These are phyloP conservation scores for Bombus waltoni DNA, from an alignment of 1,140 invertebrate genomes.

Conservation along the genomic window DNA sequence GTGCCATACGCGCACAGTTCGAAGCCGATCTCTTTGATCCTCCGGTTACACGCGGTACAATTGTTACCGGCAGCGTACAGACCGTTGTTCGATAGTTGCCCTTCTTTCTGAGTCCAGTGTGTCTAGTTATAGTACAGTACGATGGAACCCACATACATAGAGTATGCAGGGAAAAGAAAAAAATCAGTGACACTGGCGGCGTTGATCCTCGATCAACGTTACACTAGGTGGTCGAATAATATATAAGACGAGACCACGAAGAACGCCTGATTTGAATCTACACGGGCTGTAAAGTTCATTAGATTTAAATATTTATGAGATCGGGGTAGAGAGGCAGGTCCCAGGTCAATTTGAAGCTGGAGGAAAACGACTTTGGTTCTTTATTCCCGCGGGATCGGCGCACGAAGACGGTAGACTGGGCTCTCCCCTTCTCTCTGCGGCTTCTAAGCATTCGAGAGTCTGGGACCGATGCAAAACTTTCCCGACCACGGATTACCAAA, in stretches of 20 bases:
- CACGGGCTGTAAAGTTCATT: slow-evolving; percentile 73
- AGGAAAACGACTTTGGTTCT: slow-evolving; percentile 70
- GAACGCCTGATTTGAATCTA: slow-evolving; percentile 70
- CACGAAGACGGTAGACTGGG: background rate
- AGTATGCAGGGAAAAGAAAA: no score
- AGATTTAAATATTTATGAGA: slow-evolving; percentile 77
- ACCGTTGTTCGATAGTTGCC: background rate
- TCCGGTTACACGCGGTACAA: slow-evolving; percentile 10
- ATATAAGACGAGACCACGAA: slow-evolving; percentile 38
- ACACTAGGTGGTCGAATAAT: slow-evolving; percentile 36
- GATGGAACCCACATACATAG: no score
- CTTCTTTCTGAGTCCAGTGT: background rate
- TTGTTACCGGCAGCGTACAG: background rate
- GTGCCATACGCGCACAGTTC: background rate
- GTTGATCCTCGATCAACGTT: slow-evolving; percentile 41
- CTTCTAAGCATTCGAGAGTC: background rate
- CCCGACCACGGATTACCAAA: slow-evolving; percentile 49
- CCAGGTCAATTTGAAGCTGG: slow-evolving; percentile 69
- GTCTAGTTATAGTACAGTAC: no score
- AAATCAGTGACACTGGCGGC: background rate
- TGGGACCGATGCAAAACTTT: slow-evolving; percentile 51
- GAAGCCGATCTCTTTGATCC: slow-evolving; percentile 28
- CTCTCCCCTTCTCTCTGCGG: no score
- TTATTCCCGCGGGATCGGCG: slow-evolving; percentile 58
- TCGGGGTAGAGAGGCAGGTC: slow-evolving; percentile 42